phyloP scores from a whole-genome alignment of 2,113 vertebrate genomes.

The Malurus cyaneus region DNA sequence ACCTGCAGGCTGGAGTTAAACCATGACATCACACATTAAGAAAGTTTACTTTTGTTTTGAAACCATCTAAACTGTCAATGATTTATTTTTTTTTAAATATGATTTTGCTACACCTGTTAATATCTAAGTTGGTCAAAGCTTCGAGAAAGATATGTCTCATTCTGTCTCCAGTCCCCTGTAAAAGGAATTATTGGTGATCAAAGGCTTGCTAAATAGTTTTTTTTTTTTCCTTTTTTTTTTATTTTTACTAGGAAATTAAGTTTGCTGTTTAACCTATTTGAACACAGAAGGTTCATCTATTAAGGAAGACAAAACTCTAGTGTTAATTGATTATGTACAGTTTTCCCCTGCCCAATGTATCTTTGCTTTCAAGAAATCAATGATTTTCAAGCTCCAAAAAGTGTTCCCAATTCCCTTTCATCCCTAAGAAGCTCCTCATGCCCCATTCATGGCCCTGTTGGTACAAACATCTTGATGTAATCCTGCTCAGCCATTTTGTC shows the following conservation, averaged over 20 bases:
- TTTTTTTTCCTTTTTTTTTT: too few species aligned
- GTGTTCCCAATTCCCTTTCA: background rate
- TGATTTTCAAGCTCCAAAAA: background rate
- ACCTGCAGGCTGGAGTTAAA: background rate
- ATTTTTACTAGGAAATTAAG: background rate
- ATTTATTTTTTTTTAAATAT: background rate
- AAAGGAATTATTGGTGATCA: background rate
- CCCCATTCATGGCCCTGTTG: background rate
- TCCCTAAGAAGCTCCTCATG: background rate
- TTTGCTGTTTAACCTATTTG: background rate
- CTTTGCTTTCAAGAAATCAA: background rate
- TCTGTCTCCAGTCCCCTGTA: background rate
- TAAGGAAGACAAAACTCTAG: background rate
- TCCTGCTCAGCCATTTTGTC: background rate
- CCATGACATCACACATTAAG: background rate
- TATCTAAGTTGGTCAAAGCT: background rate
- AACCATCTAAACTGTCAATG: background rate
- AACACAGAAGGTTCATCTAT: background rate
- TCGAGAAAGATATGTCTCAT: background rate
- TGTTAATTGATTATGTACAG: background rate
- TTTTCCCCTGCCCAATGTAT: background rate
- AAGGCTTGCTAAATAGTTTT: background rate
- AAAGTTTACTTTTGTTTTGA: background rate
- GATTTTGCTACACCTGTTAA: background rate
- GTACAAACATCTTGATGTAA: background rate